These are phyloP conservation scores for Odontomyia ornata DNA, from an alignment of 2,888 invertebrate species.

Conservation along the genomic window DNA sequence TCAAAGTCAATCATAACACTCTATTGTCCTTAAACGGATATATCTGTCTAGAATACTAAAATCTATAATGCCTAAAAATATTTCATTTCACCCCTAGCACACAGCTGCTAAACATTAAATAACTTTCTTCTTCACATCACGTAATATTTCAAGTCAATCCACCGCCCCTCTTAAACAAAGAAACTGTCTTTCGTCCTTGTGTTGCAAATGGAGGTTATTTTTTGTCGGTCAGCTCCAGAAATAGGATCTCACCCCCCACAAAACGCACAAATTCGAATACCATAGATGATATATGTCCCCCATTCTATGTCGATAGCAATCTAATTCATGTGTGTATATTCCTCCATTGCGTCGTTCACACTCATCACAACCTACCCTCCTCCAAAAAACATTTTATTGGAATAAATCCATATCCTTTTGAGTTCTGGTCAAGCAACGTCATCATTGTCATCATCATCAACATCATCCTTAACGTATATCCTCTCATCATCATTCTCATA, in stretches of 20 bases:
- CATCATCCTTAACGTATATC: neutral
- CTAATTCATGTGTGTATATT: neutral
- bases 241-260: neutral
- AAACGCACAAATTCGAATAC: neutral
- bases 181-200: neutral
- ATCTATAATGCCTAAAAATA: too few relatives aligned
- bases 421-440: neutral
- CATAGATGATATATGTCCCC: neutral
- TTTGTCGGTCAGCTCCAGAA: neutral
- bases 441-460: constrained; percentile 5
- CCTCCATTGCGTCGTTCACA: too few relatives aligned
- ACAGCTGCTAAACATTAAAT: neutral
- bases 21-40: constrained; percentile 3
- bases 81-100: neutral
- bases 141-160: neutral
- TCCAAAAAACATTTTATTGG: constrained; percentile 6
- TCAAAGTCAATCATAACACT: neutral
- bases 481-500: neutral
- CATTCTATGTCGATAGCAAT: constrained; percentile 1
- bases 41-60: neutral
- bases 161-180: too few relatives aligned
- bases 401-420: neutral
- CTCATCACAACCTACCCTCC: neutral
- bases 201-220: neutral
- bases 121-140: neutral